phyloP scores from a whole-genome alignment of 2,113 vertebrate species.

The Tinamus guttatus region DNA sequence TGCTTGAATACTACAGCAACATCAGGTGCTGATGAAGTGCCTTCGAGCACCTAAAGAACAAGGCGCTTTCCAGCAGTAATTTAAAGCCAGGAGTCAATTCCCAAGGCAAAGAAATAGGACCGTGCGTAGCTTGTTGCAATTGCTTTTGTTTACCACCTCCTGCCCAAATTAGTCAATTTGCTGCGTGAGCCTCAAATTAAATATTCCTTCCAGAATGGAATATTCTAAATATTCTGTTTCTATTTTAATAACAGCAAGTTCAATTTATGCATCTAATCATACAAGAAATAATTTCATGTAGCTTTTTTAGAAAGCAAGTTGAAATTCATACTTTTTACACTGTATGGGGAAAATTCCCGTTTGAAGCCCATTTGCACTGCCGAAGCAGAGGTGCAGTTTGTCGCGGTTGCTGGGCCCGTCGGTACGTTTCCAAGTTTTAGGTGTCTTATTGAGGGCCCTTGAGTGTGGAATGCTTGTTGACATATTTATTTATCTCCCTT shows the following conservation, averaged over 20 bases:
- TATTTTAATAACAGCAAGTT: background rate
- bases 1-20: background rate
- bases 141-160: background rate
- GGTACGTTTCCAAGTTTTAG: background rate
- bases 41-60: background rate
- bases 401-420: background rate
- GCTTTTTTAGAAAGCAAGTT: background rate
- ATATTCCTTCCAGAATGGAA: background rate
- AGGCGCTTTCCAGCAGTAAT: background rate
- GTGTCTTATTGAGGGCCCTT: background rate
- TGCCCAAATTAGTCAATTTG: background rate
- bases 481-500: background rate
- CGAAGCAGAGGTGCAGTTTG: background rate
- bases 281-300: background rate
- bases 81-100: slow-evolving; percentile 20
- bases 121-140: background rate
- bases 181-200: background rate
- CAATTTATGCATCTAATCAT: background rate
- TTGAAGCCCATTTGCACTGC: background rate
- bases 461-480: background rate
- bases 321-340: background rate
- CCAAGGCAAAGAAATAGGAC: background rate
- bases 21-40: background rate
- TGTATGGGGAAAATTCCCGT: background rate
- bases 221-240: background rate